These are phyloP conservation scores for Tachycineta bicolor DNA, from an alignment of 2,113 vertebrate genomes.

Conservation along the genomic window DNA sequence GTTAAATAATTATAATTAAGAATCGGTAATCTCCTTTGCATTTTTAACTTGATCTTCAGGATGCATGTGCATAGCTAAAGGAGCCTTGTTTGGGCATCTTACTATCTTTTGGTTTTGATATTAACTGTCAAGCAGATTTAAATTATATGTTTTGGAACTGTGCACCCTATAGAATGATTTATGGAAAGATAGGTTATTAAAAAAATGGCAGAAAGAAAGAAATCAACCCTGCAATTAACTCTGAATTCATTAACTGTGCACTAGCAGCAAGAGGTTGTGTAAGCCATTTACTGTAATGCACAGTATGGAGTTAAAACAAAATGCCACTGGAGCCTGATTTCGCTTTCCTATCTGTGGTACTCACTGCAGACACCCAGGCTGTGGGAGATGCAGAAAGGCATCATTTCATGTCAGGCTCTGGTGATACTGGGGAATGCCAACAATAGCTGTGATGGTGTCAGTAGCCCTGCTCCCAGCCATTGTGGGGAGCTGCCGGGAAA, in stretches of 20 bases:
- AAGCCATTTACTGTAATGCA: constrained; percentile 45
- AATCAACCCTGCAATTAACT: constrained; percentile 51
- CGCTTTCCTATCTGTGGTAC: neutral
- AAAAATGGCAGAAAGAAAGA: neutral
- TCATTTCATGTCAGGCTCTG: neutral
- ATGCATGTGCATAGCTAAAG: constrained; percentile 47
- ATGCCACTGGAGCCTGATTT: constrained; percentile 13
- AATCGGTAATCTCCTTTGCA: constrained; percentile 80
- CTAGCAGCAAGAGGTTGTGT: constrained; percentile 34
- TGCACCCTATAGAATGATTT: constrained; percentile 56
- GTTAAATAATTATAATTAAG: constrained; percentile 87
- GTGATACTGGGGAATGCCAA: neutral
- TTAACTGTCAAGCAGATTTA: constrained; percentile 57
- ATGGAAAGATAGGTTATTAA: constrained; percentile 12
- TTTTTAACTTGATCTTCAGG: constrained; percentile 75
- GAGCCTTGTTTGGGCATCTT: constrained; percentile 62
- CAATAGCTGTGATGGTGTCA: neutral
- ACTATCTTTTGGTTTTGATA: constrained; percentile 54
- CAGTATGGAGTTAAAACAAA: constrained; percentile 10
- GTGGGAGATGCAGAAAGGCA: neutral
- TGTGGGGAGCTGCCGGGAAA: constrained; percentile 2
- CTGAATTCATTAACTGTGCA: constrained; percentile 50
- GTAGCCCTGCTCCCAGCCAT: neutral
- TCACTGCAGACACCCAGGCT: neutral
- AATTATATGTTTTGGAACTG: constrained; percentile 60